Evolutionary conservation across 2,888 invertebrate species (phyloP).

Genomic region (Sylvicola cinctus): DNA sequence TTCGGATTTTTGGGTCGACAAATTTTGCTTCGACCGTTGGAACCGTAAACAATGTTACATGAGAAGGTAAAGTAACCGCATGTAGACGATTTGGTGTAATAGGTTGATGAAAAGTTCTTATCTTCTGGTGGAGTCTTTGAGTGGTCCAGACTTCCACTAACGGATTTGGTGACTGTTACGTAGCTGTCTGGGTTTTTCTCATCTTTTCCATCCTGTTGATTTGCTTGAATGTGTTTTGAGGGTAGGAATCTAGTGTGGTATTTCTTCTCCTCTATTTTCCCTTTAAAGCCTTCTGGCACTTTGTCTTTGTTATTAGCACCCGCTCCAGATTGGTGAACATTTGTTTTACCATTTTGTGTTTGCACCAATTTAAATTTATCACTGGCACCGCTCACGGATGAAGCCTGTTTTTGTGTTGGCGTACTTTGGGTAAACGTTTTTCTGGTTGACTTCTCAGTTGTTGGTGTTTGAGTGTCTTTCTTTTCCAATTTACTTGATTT

Average conservation of each 20-base stretch:
- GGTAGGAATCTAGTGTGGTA: conserved; percentile 21
- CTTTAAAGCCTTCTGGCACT: conserved; percentile 23
- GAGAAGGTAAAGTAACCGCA: conserved; percentile 76
- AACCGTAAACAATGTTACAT: conserved; percentile 58
- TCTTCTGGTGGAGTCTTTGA: conserved; percentile 38
- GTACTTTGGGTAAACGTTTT: conserved; percentile 15
- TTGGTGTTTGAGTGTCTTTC: conserved; percentile 5
- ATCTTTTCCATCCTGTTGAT: conserved; percentile 11
- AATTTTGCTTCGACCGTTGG: conserved; percentile 56
- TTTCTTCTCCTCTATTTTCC: conserved; percentile 17
- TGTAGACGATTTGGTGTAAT: conserved; percentile 69
- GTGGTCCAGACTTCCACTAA: conserved; percentile 47
- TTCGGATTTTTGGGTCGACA: conserved; percentile 57
- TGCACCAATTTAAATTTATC: conserved; percentile 18
- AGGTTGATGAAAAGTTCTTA: conserved; percentile 55
- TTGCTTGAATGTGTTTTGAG: conserved; percentile 9
- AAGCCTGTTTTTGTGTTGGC: conserved; percentile 18
- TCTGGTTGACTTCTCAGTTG: conserved; percentile 4
- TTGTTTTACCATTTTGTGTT: conserved; percentile 20
- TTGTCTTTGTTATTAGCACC: conserved; percentile 15
- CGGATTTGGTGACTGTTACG: conserved; percentile 60
- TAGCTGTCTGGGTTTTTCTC: conserved; percentile 36
- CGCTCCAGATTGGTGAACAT: conserved; percentile 3
- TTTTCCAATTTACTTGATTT: conserved; percentile 8
- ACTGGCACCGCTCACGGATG: conserved; percentile 13